Conservation (phyloP, 37 sponge, comb jelly and placozoan genomes). For the Chondrilla cf. caribensis region DNA sequence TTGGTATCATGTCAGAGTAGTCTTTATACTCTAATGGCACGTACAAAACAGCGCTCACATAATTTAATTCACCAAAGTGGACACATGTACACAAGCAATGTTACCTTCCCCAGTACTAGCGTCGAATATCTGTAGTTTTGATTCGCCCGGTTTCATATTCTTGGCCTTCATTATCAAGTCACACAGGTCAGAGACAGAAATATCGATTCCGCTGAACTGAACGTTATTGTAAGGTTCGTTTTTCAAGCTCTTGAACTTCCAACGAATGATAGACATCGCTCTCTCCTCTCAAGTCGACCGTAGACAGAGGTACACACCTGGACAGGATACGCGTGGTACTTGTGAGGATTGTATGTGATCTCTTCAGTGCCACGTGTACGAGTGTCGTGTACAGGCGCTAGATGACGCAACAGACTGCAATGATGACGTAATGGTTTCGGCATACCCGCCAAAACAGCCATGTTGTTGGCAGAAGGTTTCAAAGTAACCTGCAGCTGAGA, state of each 20-base stretch:
- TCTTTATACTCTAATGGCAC: conserved; percentile 64
- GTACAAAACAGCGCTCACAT: neutral
- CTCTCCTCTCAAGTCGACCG: no score
- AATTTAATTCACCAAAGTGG: neutral
- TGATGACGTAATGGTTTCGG: no score
- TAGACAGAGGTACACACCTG: conserved; percentile 5
- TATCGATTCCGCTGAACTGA: conserved; percentile 69
- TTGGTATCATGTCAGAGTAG: conserved; percentile 69
- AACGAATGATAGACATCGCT: conserved; percentile 17
- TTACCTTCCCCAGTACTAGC: conserved; percentile 82
- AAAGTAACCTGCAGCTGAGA: no score
- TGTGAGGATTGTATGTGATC: neutral
- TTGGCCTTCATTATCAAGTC: conserved; percentile 78
- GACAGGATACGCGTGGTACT: neutral
- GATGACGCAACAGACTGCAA: no score
- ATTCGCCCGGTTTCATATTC: conserved; percentile 52
- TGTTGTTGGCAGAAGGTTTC: no score
- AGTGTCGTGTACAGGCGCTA: neutral
- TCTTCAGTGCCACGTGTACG: neutral
- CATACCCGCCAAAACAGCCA: no score
- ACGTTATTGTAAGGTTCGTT: conserved; percentile 33
- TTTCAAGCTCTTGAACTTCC: conserved; percentile 5
- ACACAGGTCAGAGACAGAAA: conserved; percentile 65
- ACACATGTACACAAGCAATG: neutral
- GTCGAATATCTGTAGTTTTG: conserved; percentile 62